Base-by-base conservation (phyloP, 37 sponge, comb jelly and placozoan genomes). In the Dysidea cf. avara region DNA sequence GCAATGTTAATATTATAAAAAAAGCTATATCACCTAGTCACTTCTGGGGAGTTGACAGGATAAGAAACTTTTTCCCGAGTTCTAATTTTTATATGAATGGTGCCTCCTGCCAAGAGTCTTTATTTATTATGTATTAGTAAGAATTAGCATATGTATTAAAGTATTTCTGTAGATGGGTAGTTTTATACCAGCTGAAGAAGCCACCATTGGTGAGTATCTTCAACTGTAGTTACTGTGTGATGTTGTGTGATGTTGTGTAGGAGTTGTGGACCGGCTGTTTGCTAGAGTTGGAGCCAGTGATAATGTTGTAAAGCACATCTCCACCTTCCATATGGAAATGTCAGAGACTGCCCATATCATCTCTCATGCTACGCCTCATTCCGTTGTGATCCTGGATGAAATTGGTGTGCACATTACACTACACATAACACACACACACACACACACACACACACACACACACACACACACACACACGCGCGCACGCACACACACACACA, bases 291-390 rank as follows among this genome's bases (percentile, higher is more conserved):
- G 94, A 1, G 91, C 94, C 24, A 81, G 82, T 74, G 94, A 93
- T 66, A 93, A 93, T 39, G 61, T 93, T n/a, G 71, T 77, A 37
- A 88, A 71, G 43, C 80, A 90, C 70, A 72, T 79, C 87, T 93
- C 94, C 52, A 93, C 94, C 26, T 93, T 93, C 64, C 82, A 86
- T 64, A 43, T 83, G 58, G 94, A 93, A 68, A 93, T 93, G 94
- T 56, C 72, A 31, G 94, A 93, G 69, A 82, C 83, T n/a, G 94
- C 94, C 22, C 68, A 83, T 64, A 89, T 93, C 24, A 74, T 93
- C 21, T 34, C 61, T 38, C 72, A 70, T n/a, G 90, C 94, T 7
- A 90, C 94, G 0, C 24, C 48, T 12, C 36, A 36, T 1, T 93
- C 94, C 2, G 75, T 89, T 75, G 83, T 93, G 35, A 74, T 93